These are phyloP conservation scores for Mesocricetus auratus DNA, from an alignment of 2,113 vertebrate species.

Conservation along the genomic window DNA sequence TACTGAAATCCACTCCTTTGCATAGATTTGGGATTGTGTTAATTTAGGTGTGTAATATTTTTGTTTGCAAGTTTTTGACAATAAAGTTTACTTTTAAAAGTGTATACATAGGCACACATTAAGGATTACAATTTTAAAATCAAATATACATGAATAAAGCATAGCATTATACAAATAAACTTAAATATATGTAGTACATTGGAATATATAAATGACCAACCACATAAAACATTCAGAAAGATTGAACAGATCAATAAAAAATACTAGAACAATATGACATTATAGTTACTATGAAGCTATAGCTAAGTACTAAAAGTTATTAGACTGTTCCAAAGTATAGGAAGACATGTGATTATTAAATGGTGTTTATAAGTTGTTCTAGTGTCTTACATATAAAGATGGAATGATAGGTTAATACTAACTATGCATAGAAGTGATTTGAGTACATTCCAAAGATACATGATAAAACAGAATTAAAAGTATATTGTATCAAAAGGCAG, in stretches of 20 bases:
- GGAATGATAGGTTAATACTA: not conserved
- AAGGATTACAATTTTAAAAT: not conserved
- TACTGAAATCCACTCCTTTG: not conserved
- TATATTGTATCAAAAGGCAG: not conserved
- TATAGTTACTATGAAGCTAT: not conserved
- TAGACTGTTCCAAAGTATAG: not conserved
- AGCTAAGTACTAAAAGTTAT: not conserved
- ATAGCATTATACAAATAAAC: not conserved
- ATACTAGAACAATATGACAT: not conserved
- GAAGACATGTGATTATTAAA: not conserved
- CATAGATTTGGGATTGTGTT: not conserved
- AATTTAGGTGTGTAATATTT: not conserved
- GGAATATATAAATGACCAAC: not conserved
- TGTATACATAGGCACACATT: not conserved
- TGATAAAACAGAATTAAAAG: slow-evolving; percentile 6
- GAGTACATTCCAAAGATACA: not conserved
- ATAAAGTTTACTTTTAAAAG: not conserved
- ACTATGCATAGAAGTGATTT: not conserved
- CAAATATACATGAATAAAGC: not conserved
- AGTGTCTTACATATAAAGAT: not conserved
- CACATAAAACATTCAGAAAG: not conserved
- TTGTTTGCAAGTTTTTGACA: not conserved
- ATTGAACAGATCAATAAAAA: not conserved
- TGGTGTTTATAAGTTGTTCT: not conserved
- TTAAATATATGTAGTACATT: not conserved